Conservation (phyloP, 2,797 vertebrate species). For the Peromyscus eremicus region DNA sequence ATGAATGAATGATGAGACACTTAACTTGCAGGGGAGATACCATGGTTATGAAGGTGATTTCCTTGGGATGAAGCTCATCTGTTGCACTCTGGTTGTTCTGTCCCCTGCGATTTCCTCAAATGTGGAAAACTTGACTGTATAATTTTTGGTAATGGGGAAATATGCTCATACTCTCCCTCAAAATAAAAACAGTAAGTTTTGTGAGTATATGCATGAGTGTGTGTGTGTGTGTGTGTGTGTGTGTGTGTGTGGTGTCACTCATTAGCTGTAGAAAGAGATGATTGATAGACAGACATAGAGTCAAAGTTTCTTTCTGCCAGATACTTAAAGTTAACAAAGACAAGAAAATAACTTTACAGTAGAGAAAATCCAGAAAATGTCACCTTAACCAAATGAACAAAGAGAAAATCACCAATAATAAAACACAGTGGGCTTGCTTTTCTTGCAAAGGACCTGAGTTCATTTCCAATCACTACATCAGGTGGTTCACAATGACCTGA, state of each 20-base stretch:
- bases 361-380: neutral
- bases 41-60: neutral
- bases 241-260: neutral
- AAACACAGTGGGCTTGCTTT: neutral
- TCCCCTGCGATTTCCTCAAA: neutral
- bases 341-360: neutral
- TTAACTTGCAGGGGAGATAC: neutral
- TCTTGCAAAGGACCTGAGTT: neutral
- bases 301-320: slow-evolving; percentile 23
- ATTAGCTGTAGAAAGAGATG: neutral
- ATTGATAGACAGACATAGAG: neutral
- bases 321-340: slow-evolving; percentile 7
- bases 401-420: neutral
- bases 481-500: neutral
- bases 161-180: neutral
- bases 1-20: slow-evolving; percentile 27
- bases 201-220: neutral
- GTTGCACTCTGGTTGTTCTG: neutral
- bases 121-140: neutral
- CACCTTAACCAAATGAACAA: slow-evolving; percentile 32
- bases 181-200: neutral
- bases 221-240: neutral
- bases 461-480: neutral
- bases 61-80: neutral
- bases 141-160: neutral